Evolutionary conservation across 2,888 invertebrate species (phyloP), one percentile per base, ranked within the genome.

Genomic region (Acronicta aceris): DNA sequence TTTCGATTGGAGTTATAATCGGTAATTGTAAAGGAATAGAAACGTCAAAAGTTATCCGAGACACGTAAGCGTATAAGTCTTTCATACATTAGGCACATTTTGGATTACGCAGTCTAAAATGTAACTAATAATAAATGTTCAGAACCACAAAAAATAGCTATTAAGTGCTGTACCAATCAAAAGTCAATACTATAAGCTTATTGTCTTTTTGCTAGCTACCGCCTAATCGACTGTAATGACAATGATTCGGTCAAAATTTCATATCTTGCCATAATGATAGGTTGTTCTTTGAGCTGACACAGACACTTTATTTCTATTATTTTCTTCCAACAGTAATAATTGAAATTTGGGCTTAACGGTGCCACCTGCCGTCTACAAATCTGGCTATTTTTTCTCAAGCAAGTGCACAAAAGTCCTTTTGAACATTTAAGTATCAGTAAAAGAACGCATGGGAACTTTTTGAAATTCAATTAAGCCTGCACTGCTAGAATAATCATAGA

Each of bases 211-310:
- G 81, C 69, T 73, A 54, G 82, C 84, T 85, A 83, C 86, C 77
- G 72, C 75, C 79, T 83, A 86, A 85, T 83, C 83, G 75, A 75
- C 48, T 45, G 63, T 91, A 90, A 92, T 90, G 86, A 84, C 84
- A 90, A 88, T 89, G 89, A 89, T 87, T 88, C 82, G 76, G 65
- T 79, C 71, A 77, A 86, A 88, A 83, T 86, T 79, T 81, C 72
- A 67, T 78, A 79, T 84, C 76, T 73, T 59, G 60, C 59, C 70
- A 64, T 89, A 89, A 89, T 89, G 65, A 85, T 81, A 73, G 83
- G 83, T 77, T 87, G 77, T 65, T 69, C 17, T 65, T 38, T 63
- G 68, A 33, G 38, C 74, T 71, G 74, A 71, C 75, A 76, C 68
- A 51, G 60, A 61, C 58, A 63, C 62, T 79, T 81, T 75, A 69